Base-by-base conservation (phyloP, 2,888 invertebrate genomes). In the Thera britannica region DNA sequence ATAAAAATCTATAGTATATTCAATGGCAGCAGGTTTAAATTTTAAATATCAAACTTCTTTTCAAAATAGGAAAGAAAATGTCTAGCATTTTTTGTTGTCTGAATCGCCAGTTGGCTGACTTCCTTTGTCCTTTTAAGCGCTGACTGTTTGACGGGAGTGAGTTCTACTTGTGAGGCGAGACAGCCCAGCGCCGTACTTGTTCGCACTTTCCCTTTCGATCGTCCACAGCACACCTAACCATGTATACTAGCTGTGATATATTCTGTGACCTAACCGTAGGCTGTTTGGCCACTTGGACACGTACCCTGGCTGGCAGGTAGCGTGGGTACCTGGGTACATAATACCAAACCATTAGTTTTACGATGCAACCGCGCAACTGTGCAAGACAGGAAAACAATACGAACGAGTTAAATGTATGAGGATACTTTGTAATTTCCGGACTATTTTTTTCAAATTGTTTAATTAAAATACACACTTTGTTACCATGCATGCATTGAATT, bases 201-300 rank as follows among this genome's bases (percentile, higher is more conserved):
- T 86, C 82, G 83, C 89, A 89, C 90, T 91, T 90, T 90, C 90
- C 82, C 89, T 90, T 87, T 90, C 85, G 71, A 81, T 80, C 79
- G 79, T 76, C 78, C 71, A 78, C 72, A 75, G 76, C 72, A 75
- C 77, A 72, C 77, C 70, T 65, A 44, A 67, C 68, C 23, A 54
- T 49, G 48, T 48, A 9, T 56, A 67, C 62, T 54, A 56, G 12
- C 52, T 58, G 55, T 41, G 7, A 11, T 36, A 44, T 62, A 62
- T 55, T 62, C 62, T 67, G 61, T 54, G 54, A 62, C 36, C 67
- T 59, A 56, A 67, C 67, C 61, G 52, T 62, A 59, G 62, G 70
- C 60, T 63, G 70, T 73, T 70, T 67, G 70, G 70, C 66, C 55
- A 60, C 73, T 71, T 71, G 57, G 71, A 68, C 73, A 73, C 71